These are phyloP conservation scores for Ancistrus triradiatus DNA, from an alignment of 2,113 vertebrate species.

Conservation along the genomic window DNA sequence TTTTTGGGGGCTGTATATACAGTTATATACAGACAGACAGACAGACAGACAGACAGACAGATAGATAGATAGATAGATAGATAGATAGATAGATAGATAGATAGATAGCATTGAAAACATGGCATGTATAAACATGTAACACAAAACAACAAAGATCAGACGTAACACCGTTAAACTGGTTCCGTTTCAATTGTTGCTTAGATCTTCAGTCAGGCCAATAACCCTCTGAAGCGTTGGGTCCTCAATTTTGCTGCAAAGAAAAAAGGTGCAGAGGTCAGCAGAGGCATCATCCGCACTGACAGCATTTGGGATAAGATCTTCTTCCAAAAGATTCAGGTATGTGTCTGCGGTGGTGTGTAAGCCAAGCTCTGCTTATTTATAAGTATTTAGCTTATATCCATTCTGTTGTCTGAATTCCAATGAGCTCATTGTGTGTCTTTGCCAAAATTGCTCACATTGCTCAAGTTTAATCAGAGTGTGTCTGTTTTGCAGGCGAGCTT, in stretches of 20 bases:
- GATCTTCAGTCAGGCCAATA: conserved; percentile 95
- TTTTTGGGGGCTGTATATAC: too few species aligned
- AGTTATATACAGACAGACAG: too few species aligned
- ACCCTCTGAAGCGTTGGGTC: conserved; percentile 83
- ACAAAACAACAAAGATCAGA: too few species aligned
- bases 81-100: too few species aligned
- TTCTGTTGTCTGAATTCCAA: background rate
- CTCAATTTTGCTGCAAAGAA: conserved; percentile 92
- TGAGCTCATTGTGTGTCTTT: background rate
- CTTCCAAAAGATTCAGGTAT: conserved; percentile 92
- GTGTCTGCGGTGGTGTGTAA: too few species aligned
- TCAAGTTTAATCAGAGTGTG: background rate
- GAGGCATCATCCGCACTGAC: conserved; percentile 86
- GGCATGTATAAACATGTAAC: too few species aligned
- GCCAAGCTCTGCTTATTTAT: too few species aligned
- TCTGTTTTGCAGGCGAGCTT: conserved; percentile 76
- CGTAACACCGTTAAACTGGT: background rate
- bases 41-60: too few species aligned
- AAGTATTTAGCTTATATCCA: too few species aligned
- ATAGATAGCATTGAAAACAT: too few species aligned
- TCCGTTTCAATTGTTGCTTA: conserved; percentile 45
- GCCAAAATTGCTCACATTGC: too few species aligned
- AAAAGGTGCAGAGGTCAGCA: conserved; percentile 89
- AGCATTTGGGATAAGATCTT: conserved; percentile 95
- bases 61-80: too few species aligned